Conservation (phyloP, 2,797 vertebrate species). For the Molossus alvarezi region DNA sequence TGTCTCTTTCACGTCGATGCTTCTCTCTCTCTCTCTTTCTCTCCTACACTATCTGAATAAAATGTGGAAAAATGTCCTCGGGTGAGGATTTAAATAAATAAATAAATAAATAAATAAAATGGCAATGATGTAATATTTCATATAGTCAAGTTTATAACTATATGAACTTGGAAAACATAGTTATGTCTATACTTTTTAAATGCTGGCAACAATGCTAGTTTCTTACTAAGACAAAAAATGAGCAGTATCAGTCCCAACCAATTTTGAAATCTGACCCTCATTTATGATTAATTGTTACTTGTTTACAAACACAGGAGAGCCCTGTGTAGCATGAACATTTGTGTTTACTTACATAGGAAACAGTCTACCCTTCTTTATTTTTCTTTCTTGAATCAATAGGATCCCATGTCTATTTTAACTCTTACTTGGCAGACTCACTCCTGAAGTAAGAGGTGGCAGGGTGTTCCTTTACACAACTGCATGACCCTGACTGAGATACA, state of each 20-base stretch:
- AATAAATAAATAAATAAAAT: slow-evolving; percentile 32
- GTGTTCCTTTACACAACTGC: background rate
- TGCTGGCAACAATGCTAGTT: slow-evolving; percentile 64
- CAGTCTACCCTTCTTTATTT: background rate
- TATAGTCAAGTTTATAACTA: slow-evolving; percentile 78
- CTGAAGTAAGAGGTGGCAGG: background rate
- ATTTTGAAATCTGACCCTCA: background rate
- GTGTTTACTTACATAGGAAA: background rate
- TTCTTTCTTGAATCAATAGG: background rate
- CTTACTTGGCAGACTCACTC: background rate
- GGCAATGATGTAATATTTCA: slow-evolving; percentile 72
- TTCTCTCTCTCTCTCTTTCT: too few species aligned
- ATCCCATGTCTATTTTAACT: slow-evolving; percentile 18
- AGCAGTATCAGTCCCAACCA: background rate
- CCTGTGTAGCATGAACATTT: background rate
- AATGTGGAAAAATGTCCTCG: too few species aligned
- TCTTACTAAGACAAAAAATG: slow-evolving; percentile 63
- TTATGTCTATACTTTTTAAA: slow-evolving; percentile 68
- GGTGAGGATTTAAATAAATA: too few species aligned
- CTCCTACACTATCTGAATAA: too few species aligned
- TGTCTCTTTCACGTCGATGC: too few species aligned
- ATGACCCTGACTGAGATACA: background rate
- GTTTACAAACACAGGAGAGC: background rate
- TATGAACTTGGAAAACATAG: slow-evolving; percentile 80
- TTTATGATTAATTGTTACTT: slow-evolving; percentile 54